Evolutionary conservation across 2,797 vertebrate species (phyloP).

Genomic region (Helostoma temminkii): DNA sequence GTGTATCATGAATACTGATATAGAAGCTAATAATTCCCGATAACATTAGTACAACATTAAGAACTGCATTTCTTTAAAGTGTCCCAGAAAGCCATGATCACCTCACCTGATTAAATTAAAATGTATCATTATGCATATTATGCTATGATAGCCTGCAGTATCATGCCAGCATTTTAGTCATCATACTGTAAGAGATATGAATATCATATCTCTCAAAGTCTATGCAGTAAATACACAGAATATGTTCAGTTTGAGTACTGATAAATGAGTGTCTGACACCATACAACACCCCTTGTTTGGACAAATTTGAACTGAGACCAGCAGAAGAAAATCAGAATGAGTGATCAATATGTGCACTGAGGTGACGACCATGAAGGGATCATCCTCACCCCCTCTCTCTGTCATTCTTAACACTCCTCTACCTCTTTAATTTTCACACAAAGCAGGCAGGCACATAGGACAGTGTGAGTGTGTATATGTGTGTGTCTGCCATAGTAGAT

Average conservation of each 20-base stretch:
- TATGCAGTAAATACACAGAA: not conserved
- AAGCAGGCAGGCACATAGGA: conserved; percentile 63
- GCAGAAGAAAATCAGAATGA: conserved; percentile 63
- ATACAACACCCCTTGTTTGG: conserved; percentile 2
- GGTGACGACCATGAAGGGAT: conserved; percentile 61
- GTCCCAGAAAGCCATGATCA: not conserved
- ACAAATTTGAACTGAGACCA: conserved; percentile 29
- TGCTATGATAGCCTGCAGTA: conserved; percentile 49
- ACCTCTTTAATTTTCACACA: conserved; percentile 80
- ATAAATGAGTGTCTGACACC: conserved; percentile 43
- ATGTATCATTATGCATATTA: conserved; percentile 38
- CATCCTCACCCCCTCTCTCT: conserved; percentile 33
- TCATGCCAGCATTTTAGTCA: too few relatives aligned
- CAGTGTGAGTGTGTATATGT: conserved; percentile 39
- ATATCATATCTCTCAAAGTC: conserved; percentile 1
- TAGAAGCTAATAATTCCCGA: not conserved
- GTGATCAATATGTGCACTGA: conserved; percentile 71
- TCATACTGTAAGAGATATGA: conserved; percentile 7
- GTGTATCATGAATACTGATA: not conserved
- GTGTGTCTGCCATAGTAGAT: conserved; percentile 78
- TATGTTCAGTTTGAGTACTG: conserved; percentile 19
- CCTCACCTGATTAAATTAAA: conserved; percentile 46
- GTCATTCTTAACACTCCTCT: conserved; percentile 61
- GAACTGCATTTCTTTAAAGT: not conserved
- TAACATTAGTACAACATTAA: not conserved